Evolutionary conservation across 2,113 vertebrate genomes (phyloP).

Genomic region (Rafetus swinhoei): DNA sequence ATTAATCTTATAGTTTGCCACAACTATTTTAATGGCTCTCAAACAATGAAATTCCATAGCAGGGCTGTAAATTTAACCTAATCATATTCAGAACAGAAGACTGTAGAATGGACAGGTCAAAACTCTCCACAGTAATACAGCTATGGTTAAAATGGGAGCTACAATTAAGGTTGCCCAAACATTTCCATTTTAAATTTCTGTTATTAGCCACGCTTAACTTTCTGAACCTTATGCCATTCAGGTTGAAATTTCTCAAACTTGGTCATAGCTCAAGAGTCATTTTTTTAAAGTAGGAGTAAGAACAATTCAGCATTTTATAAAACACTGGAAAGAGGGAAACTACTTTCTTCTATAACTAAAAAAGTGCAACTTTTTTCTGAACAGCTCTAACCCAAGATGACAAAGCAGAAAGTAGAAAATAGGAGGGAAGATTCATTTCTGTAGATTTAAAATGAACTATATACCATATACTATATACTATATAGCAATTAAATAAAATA

Average conservation of each 20-base stretch:
- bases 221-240: not conserved
- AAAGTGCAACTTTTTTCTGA: not conserved
- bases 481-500: not conserved
- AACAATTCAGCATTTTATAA: not conserved
- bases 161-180: not conserved
- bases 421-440: not conserved
- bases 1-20: not conserved
- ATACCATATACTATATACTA: too few species aligned
- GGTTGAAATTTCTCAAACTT: not conserved
- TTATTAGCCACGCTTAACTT: not conserved
- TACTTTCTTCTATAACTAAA: not conserved
- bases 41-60: not conserved
- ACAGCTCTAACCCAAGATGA: not conserved
- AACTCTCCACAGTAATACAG: not conserved
- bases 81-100: not conserved
- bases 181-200: not conserved
- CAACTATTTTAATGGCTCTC: not conserved
- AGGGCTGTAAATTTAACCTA: not conserved
- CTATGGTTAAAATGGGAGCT: not conserved
- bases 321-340: not conserved
- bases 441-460: not conserved
- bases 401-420: not conserved
- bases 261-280: not conserved
- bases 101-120: not conserved
- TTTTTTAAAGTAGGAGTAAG: not conserved